A percentile compares a stretch with the other conserved stretches of the same genome.
These are phyloP conservation scores for Drosophila anomalipes DNA, from an alignment of 2,888 invertebrate genomes.

Conservation along the genomic window DNA sequence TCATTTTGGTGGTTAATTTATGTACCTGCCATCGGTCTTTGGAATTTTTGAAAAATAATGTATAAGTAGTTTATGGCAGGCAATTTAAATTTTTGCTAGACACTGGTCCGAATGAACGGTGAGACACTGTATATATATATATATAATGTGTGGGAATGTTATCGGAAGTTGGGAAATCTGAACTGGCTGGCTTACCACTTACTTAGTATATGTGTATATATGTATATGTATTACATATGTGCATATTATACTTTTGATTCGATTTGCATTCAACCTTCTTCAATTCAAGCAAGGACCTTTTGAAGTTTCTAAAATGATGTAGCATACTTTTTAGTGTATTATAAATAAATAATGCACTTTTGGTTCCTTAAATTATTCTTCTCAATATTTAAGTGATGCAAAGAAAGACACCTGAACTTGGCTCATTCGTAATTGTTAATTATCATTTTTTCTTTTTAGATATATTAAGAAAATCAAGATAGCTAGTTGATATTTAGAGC, in stretches of 20 bases:
- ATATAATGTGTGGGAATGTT: background rate
- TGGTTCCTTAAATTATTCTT: background rate
- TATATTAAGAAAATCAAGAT: background rate
- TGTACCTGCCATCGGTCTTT: too few species aligned
- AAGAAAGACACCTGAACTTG: background rate
- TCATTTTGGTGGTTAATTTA: too few species aligned
- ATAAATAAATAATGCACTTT: background rate
- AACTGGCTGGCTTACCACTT: background rate
- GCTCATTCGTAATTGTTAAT: background rate
- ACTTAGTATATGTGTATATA: background rate
- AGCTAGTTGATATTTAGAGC: background rate
- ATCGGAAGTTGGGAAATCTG: background rate
- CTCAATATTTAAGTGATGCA: background rate
- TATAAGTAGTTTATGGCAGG: too few species aligned
- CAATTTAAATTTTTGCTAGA: too few species aligned
- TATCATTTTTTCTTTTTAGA: too few species aligned
- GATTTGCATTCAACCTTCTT: background rate
- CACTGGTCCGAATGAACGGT: too few species aligned
- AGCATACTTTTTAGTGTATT: slow-evolving; percentile 41
- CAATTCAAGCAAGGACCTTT: background rate
- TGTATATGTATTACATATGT: background rate
- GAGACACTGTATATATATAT: too few species aligned
- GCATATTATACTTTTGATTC: background rate
- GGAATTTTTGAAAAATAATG: too few species aligned
- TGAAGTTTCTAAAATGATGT: background rate